phyloP scores from a whole-genome alignment of 2,888 invertebrate species.

The Caenorhabditis wallacei region DNA sequence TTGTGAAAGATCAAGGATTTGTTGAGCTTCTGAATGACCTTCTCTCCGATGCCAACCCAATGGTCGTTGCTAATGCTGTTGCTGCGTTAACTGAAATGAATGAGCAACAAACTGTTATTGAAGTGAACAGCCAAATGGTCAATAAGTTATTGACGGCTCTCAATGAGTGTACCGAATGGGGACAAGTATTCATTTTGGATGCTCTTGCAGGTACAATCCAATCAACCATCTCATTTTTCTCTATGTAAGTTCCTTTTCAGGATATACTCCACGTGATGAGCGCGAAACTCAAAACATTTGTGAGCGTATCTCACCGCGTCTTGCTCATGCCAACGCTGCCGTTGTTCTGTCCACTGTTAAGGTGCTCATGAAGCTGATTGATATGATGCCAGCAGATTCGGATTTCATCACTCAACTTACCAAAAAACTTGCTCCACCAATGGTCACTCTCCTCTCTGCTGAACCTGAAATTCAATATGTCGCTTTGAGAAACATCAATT shows the following conservation, averaged over 20 bases:
- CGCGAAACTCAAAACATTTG: conserved; percentile 93
- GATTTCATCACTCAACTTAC: conserved; percentile 95
- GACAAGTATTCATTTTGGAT: conserved; percentile 91
- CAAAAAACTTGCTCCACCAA: conserved; percentile 98
- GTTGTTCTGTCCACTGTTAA: conserved; percentile 98
- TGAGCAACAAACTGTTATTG: conserved; percentile 95
- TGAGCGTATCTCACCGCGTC: conserved; percentile 92
- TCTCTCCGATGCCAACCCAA: conserved; percentile 98
- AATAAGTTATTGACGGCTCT: conserved; percentile 98
- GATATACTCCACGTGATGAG: conserved; percentile 95
- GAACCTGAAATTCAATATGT: conserved; percentile 99
- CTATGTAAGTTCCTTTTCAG: conserved; percentile 2
- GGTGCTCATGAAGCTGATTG: conserved; percentile 97
- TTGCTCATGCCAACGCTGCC: conserved; percentile 99
- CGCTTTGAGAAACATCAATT: conserved; percentile 96
- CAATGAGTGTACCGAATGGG: conserved; percentile 96
- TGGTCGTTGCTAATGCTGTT: conserved; percentile 99
- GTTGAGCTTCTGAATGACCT: conserved; percentile 96
- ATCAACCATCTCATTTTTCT: background rate
- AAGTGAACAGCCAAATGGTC: conserved; percentile 97
- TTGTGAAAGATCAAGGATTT: conserved; percentile 91
- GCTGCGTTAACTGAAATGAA: conserved; percentile 98
- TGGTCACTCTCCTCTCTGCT: conserved; percentile 96
- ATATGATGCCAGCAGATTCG: conserved; percentile 94
- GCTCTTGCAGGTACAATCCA: conserved; percentile 90